Percentiles rank a stretch among this genome's conserved stretches.
Evolutionary conservation across 2,113 vertebrate genomes (phyloP).

Genomic region (Orthonyx spaldingii): DNA sequence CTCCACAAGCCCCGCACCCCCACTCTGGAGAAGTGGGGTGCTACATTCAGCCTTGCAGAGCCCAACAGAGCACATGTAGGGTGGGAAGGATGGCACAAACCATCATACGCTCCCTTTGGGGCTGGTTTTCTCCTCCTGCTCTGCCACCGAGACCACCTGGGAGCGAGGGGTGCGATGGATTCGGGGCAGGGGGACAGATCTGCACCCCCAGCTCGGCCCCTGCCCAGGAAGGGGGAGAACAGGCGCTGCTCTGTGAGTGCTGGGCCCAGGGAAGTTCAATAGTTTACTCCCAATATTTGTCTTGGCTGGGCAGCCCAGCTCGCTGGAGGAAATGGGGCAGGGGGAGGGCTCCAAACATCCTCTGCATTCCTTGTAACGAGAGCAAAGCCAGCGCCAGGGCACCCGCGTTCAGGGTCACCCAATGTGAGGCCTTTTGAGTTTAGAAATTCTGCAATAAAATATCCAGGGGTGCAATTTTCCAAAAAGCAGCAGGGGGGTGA

Average conservation of each 20-base stretch:
- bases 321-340: constrained; percentile 42
- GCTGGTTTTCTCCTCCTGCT: background rate
- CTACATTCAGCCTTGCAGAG: background rate
- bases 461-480: background rate
- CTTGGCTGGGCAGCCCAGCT: background rate
- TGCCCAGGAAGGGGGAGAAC: background rate
- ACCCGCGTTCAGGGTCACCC: background rate
- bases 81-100: no score
- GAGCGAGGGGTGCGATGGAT: fast-evolving
- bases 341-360: constrained; percentile 55
- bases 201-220: background rate
- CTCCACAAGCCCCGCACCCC: fast-evolving
- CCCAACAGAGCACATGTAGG: fast-evolving
- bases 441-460: background rate
- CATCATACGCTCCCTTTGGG: fast-evolving
- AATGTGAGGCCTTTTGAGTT: background rate
- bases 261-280: constrained; percentile 40
- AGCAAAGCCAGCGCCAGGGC: background rate
- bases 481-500: background rate
- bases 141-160: background rate
- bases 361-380: background rate
- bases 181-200: background rate
- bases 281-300: constrained; percentile 55
- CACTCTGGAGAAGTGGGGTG: background rate
- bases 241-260: constrained; percentile 17